These are phyloP conservation scores for Aphis gossypii DNA, from an alignment of 1,140 invertebrate species.

Conservation along the genomic window DNA sequence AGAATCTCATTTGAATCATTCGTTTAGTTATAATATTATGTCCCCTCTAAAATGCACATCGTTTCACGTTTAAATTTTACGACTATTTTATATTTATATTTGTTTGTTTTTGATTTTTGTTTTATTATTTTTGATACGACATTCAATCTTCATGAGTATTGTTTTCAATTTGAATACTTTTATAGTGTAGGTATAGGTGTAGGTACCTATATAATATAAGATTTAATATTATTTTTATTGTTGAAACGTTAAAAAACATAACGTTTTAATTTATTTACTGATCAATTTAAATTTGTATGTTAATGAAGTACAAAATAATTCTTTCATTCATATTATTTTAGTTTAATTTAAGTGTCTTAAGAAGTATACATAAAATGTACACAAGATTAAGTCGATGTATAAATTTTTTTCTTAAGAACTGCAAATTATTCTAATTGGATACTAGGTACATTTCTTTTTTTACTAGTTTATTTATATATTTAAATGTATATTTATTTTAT, in stretches of 20 bases:
- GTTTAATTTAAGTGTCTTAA: not conserved
- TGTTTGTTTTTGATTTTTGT: constrained; percentile 49
- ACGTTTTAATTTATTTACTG: not conserved
- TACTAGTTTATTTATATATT: not conserved
- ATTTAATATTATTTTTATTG: constrained; percentile 36
- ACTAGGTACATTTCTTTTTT: not conserved
- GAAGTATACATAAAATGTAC: not conserved
- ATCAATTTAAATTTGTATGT: not conserved
- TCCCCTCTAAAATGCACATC: constrained; percentile 7
- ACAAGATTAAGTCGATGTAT: not conserved
- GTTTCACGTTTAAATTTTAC: constrained; percentile 26
- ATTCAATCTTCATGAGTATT: constrained; percentile 2
- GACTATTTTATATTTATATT: constrained; percentile 36
- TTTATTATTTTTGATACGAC: constrained; percentile 39
- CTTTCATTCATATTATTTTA: not conserved
- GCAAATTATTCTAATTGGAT: not conserved
- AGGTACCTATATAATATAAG: not conserved
- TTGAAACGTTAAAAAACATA: not conserved
- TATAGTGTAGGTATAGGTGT: not conserved
- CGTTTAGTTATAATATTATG: not conserved
- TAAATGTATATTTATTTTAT: not conserved
- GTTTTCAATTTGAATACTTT: constrained; percentile 41
- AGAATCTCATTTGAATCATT: constrained; percentile 15
- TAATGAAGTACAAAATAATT: not conserved
- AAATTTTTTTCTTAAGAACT: too few species aligned